Conservation (phyloP, 2,797 vertebrate genomes). For the Syngnathus rostellatus region DNA sequence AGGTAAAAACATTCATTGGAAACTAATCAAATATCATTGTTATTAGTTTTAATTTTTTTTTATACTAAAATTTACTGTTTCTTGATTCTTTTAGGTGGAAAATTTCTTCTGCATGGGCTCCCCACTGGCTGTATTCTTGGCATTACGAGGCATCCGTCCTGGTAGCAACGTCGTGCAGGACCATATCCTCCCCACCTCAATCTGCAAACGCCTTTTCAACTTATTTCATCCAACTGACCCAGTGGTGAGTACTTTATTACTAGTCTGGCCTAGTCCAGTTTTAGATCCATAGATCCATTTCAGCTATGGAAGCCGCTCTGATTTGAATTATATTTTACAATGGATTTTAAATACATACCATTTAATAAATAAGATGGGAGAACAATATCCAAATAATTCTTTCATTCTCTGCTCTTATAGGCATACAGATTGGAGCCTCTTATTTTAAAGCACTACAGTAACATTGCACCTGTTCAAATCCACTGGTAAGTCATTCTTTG, state of each 20-base stretch:
- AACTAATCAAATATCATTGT: no score
- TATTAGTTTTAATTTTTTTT: no score
- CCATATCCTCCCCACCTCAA: constrained; percentile 84
- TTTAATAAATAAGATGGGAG: background rate
- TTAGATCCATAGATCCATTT: no score
- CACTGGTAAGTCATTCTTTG: constrained; percentile 72
- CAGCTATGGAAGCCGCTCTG: no score
- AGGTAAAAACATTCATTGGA: constrained; percentile 63
- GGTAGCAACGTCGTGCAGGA: constrained; percentile 78
- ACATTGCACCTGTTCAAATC: constrained; percentile 87
- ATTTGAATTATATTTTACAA: no score
- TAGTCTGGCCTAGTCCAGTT: no score
- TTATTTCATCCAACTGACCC: constrained; percentile 96
- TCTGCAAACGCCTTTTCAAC: constrained; percentile 87
- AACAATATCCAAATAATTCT: background rate
- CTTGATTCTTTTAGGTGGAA: constrained; percentile 72
- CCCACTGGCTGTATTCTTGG: constrained; percentile 89
- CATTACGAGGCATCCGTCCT: constrained; percentile 84
- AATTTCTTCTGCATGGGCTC: constrained; percentile 99
- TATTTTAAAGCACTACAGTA: constrained; percentile 91
- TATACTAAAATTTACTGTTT: background rate
- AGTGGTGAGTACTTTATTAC: constrained; percentile 75
- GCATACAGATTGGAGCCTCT: constrained; percentile 92
- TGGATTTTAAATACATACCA: no score
- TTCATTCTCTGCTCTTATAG: constrained; percentile 54